These are phyloP conservation scores for Linnaemya vulpina DNA, from an alignment of 2,888 invertebrate species.

Conservation along the genomic window DNA sequence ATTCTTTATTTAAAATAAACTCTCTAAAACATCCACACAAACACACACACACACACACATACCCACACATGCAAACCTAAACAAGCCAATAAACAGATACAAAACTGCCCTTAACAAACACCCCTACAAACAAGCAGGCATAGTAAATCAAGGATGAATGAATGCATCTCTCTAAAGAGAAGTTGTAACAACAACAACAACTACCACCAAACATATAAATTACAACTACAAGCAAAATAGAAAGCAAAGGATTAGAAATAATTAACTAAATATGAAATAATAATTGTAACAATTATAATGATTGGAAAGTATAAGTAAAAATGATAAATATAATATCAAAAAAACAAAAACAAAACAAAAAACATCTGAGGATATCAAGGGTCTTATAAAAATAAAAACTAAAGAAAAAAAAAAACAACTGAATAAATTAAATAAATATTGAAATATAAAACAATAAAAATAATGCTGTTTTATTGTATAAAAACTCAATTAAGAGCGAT, in stretches of 20 bases:
- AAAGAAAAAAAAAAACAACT: conserved; percentile 75
- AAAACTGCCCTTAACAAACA: conserved; percentile 37
- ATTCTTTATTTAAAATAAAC: background rate
- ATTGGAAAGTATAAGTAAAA: conserved; percentile 62
- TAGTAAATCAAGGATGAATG: conserved; percentile 29
- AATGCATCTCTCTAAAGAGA: conserved; percentile 59
- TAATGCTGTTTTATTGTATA: conserved; percentile 17
- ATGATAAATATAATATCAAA: conserved; percentile 73
- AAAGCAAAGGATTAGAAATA: conserved; percentile 28
- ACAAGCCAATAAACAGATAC: conserved; percentile 57
- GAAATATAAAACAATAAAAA: conserved; percentile 67
- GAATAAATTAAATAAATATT: conserved; percentile 70
- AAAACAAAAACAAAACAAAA: conserved; percentile 72
- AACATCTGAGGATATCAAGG: conserved; percentile 83
- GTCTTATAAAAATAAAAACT: conserved; percentile 80
- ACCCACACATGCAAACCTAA: conserved; percentile 46
- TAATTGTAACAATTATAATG: conserved; percentile 58
- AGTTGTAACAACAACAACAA: conserved; percentile 39
- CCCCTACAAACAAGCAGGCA: background rate
- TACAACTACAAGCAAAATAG: conserved; percentile 68
- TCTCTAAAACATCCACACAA: conserved; percentile 52
- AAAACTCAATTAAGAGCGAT: no score
- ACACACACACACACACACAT: conserved; percentile 43
- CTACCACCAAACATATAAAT: conserved; percentile 41
- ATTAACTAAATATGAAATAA: conserved; percentile 36